phyloP scores from a whole-genome alignment of 2,888 invertebrate species.

The Zygothrica quintamaculata region DNA sequence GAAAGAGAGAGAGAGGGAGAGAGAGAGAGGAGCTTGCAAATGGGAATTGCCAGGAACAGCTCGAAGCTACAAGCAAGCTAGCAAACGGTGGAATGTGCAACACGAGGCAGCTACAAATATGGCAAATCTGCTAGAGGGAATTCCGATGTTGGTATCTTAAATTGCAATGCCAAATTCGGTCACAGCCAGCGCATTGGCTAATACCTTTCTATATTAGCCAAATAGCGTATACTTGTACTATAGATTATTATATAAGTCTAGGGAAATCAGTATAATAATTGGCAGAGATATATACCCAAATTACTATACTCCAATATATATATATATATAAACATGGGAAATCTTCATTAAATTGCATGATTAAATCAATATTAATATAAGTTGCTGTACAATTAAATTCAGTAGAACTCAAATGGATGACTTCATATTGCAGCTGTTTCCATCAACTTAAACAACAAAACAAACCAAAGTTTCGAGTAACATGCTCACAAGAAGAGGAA shows the following conservation, averaged over 20 bases:
- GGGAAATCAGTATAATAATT: no score
- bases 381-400: conserved; percentile 7
- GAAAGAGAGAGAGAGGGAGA: no score
- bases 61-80: conserved; percentile 27
- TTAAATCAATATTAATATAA: conserved; percentile 6
- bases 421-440: conserved; percentile 69
- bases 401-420: conserved; percentile 42
- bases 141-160: conserved; percentile 14
- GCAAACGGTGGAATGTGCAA: conserved; percentile 31
- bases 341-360: no score
- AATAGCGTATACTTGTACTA: no score
- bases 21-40: conserved; percentile 20
- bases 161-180: conserved; percentile 21
- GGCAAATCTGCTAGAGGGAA: conserved; percentile 30
- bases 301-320: no score
- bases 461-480: conserved; percentile 53
- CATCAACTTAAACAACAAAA: conserved; percentile 8
- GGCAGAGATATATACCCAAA: no score
- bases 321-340: no score
- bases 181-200: background rate
- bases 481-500: conserved; percentile 31
- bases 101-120: conserved; percentile 13
- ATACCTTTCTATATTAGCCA: background rate
- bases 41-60: conserved; percentile 27
- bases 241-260: no score